phyloP scores from a whole-genome alignment of 2,888 invertebrate species.

The Eupithecia abbreviata region DNA sequence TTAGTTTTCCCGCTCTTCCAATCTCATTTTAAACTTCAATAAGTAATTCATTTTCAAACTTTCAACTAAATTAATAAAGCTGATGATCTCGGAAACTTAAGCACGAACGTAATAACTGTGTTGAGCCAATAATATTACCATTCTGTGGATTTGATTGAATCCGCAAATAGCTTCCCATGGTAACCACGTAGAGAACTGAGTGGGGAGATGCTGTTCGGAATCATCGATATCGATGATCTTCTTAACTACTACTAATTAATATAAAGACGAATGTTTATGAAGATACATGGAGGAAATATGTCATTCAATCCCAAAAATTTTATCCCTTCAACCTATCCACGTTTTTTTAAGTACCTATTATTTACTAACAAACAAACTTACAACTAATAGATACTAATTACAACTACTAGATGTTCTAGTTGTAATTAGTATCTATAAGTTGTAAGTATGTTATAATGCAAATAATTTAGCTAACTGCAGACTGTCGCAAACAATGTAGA shows the following conservation, averaged over 20 bases:
- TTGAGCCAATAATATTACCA: constrained; percentile 71
- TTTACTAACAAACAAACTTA: too few relatives aligned
- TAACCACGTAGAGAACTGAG: constrained; percentile 56
- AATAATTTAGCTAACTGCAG: too few relatives aligned
- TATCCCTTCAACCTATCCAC: too few relatives aligned
- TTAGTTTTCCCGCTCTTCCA: constrained; percentile 9
- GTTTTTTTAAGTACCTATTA: too few relatives aligned
- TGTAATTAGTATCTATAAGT: too few relatives aligned
- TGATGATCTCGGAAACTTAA: constrained; percentile 46
- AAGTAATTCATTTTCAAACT: constrained; percentile 25
- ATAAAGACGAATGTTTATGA: background rate
- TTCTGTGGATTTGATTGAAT: constrained; percentile 79
- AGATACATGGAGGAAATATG: background rate
- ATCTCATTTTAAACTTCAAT: constrained; percentile 13
- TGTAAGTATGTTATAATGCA: too few relatives aligned
- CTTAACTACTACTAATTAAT: background rate
- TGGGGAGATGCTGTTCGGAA: constrained; percentile 25
- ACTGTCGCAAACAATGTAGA: too few relatives aligned
- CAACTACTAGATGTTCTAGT: too few relatives aligned
- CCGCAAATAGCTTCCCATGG: constrained; percentile 80
- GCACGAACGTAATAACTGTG: constrained; percentile 58
- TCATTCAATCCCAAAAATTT: too few relatives aligned
- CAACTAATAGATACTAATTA: too few relatives aligned
- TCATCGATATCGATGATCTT: constrained; percentile 17
- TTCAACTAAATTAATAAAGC: constrained; percentile 36